Conservation (phyloP, 2,888 invertebrate genomes). For the Ormyrus pomaceus region DNA sequence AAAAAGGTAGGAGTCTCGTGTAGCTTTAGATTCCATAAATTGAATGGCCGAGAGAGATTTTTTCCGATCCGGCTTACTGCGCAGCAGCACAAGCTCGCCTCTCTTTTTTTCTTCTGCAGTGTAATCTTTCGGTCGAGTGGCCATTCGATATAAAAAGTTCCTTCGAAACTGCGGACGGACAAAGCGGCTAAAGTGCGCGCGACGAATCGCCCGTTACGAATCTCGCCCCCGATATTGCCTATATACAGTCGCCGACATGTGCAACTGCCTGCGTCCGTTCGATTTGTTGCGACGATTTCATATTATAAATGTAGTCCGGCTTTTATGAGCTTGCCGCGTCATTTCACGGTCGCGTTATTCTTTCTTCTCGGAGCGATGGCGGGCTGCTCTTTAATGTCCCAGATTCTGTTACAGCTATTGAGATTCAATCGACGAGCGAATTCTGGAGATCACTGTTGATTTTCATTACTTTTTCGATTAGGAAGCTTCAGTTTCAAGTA, state of each 20-base stretch:
- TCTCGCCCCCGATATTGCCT: background rate
- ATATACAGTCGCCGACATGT: no score
- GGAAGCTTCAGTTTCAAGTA: no score
- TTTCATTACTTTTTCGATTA: no score
- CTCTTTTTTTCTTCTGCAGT: conserved; percentile 1
- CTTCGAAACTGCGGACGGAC: background rate
- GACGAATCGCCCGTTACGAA: conserved; percentile 28
- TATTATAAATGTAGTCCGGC: conserved; percentile 7
- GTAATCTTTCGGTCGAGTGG: conserved; percentile 39
- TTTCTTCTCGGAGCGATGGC: background rate
- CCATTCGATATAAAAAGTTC: conserved; percentile 17
- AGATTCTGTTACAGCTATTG: no score
- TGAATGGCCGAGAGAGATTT: background rate
- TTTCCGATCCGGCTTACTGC: conserved; percentile 10
- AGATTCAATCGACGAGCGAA: no score
- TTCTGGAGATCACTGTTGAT: no score
- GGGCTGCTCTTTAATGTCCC: no score
- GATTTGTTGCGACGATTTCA: background rate
- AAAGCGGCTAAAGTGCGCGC: conserved; percentile 1
- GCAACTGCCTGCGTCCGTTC: no score
- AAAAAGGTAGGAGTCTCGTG: no score
- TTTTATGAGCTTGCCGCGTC: conserved; percentile 2
- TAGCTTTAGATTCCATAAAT: conserved; percentile 24
- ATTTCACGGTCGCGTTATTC: background rate
- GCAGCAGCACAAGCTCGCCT: background rate